phyloP scores from a whole-genome alignment of 2,113 vertebrate genomes.

The Bothrops jararaca region DNA sequence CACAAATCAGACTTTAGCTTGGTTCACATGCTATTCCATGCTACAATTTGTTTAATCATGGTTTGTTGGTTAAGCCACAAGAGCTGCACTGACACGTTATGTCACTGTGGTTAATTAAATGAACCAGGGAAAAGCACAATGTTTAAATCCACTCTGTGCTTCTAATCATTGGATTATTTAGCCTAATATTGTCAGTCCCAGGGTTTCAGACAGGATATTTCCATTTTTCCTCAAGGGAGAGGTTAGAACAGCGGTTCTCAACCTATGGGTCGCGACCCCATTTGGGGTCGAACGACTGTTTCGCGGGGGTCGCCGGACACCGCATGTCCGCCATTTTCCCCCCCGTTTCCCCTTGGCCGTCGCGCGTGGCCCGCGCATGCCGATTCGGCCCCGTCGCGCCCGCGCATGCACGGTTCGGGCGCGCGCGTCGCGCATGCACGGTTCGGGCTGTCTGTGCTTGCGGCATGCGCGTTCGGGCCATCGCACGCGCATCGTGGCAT shows the following conservation, averaged over 20 bases:
- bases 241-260: not conserved
- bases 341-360: too few species aligned
- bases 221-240: not conserved
- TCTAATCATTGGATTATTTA: not conserved
- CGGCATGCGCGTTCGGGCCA: too few species aligned
- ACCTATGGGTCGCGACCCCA: too few species aligned
- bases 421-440: too few species aligned
- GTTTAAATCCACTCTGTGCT: not conserved
- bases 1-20: not conserved
- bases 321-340: too few species aligned
- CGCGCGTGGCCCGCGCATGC: too few species aligned
- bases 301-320: too few species aligned
- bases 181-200: not conserved
- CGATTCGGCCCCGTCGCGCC: too few species aligned
- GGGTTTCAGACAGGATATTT: not conserved
- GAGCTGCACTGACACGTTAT: not conserved
- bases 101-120: not conserved
- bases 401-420: too few species aligned
- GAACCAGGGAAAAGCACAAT: not conserved
- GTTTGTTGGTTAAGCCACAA: not conserved
- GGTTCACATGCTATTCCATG: not conserved
- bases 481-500: too few species aligned
- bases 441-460: too few species aligned
- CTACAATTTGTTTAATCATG: not conserved
- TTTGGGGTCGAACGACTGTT: too few species aligned